These are phyloP conservation scores for Pyrgilauda ruficollis DNA, from an alignment of 2,113 vertebrate species.

Conservation along the genomic window DNA sequence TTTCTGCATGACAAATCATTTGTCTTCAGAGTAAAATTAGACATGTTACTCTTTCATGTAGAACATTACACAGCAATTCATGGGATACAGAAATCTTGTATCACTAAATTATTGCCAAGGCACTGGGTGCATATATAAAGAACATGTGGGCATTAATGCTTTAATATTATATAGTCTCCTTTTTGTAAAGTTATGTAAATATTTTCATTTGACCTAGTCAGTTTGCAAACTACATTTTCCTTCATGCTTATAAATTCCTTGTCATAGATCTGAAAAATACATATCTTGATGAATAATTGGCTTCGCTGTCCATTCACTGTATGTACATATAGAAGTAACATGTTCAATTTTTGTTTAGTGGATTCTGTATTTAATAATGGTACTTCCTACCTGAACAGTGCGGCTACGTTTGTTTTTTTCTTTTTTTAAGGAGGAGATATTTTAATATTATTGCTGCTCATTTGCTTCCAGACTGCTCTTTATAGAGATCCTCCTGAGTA, in stretches of 20 bases:
- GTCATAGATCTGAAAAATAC: not conserved
- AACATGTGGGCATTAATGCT: not conserved
- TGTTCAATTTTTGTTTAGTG: not conserved
- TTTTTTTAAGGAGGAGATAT: not conserved
- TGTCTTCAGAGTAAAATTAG: slow-evolving; percentile 62
- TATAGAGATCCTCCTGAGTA: not conserved
- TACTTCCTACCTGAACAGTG: not conserved
- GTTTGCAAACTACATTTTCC: not conserved
- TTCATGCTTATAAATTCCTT: not conserved
- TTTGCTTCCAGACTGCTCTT: not conserved
- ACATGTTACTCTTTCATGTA: slow-evolving; percentile 56
- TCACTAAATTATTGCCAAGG: not conserved
- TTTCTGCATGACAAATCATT: slow-evolving; percentile 67
- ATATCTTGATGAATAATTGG: not conserved
- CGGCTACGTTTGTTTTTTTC: not conserved
- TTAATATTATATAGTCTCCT: not conserved
- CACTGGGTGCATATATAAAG: not conserved
- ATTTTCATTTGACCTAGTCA: not conserved
- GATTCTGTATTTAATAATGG: not conserved
- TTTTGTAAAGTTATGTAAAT: not conserved
- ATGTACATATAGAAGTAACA: not conserved
- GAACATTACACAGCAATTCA: slow-evolving; percentile 36
- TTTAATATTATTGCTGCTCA: not conserved
- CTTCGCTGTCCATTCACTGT: not conserved
- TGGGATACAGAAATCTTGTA: slow-evolving; percentile 1